Evolutionary conservation across 2,888 invertebrate genomes (phyloP).

Genomic region (Lycocerus yunnanus): DNA sequence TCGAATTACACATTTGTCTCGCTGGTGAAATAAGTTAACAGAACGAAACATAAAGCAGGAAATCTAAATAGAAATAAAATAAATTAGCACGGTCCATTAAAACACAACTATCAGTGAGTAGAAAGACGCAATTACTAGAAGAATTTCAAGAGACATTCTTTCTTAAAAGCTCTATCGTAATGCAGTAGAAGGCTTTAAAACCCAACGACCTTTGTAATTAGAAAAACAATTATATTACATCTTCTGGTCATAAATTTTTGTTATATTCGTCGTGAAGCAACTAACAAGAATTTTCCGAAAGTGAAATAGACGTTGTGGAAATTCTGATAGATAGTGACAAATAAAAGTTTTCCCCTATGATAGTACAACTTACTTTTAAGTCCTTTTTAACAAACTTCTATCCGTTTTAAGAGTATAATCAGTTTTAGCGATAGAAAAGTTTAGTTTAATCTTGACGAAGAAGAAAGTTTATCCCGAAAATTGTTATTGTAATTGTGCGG

Average conservation of each 20-base stretch:
- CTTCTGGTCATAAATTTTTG: not conserved
- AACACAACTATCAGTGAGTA: conserved; percentile 25
- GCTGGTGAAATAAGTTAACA: conserved; percentile 14
- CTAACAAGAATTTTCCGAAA: not conserved
- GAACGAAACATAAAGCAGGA: conserved; percentile 5
- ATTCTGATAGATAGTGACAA: not conserved
- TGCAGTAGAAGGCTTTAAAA: conserved; percentile 1
- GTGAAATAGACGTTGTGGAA: not conserved
- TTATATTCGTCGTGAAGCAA: not conserved
- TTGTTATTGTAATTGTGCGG: not conserved
- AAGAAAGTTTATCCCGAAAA: not conserved
- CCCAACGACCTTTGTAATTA: conserved; percentile 17
- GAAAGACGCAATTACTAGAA: conserved; percentile 25
- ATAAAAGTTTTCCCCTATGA: not conserved
- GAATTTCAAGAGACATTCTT: conserved; percentile 30
- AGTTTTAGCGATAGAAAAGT: not conserved
- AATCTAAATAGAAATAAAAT: conserved; percentile 27
- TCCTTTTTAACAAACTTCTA: not conserved
- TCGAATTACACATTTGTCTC: conserved; percentile 4
- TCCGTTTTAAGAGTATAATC: not conserved
- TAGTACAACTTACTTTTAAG: not conserved
- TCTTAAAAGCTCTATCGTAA: conserved; percentile 18
- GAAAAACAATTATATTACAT: conserved; percentile 14
- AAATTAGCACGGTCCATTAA: conserved; percentile 27
- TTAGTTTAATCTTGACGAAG: not conserved